Evolutionary conservation across 2,113 vertebrate genomes (phyloP).

Genomic region (Corythaeola cristata): DNA sequence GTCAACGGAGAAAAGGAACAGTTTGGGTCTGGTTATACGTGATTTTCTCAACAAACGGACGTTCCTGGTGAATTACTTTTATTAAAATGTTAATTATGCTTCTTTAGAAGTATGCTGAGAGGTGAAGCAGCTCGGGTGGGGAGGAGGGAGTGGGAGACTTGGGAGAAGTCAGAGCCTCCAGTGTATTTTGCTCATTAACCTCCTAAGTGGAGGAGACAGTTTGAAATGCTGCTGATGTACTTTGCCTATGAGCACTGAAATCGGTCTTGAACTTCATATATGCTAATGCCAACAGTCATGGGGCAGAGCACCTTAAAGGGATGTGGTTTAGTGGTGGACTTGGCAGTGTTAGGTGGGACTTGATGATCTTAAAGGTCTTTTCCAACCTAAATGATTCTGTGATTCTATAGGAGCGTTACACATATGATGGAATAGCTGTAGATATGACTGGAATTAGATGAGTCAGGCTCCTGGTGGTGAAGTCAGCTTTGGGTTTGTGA

Average conservation of each 20-base stretch:
- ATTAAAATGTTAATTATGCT: not conserved
- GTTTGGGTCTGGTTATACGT: not conserved
- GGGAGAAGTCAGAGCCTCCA: not conserved
- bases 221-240: not conserved
- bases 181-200: constrained; percentile 48
- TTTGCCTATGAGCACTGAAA: not conserved
- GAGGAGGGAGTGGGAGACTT: not conserved
- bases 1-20: not conserved
- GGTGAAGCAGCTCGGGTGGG: not conserved
- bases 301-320: not conserved
- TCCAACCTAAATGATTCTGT: not conserved
- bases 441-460: not conserved
- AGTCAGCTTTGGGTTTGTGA: not conserved
- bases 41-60: not conserved
- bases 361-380: not conserved
- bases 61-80: not conserved
- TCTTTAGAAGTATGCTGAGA: not conserved
- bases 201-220: constrained; percentile 1
- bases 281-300: not conserved
- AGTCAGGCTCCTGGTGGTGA: not conserved
- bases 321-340: not conserved
- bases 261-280: not conserved
- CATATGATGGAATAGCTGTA: not conserved
- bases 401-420: fast-evolving
- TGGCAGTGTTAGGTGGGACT: not conserved